These are phyloP conservation scores for Cephus pulcher DNA, from an alignment of 2,888 invertebrate species.

Conservation along the genomic window DNA sequence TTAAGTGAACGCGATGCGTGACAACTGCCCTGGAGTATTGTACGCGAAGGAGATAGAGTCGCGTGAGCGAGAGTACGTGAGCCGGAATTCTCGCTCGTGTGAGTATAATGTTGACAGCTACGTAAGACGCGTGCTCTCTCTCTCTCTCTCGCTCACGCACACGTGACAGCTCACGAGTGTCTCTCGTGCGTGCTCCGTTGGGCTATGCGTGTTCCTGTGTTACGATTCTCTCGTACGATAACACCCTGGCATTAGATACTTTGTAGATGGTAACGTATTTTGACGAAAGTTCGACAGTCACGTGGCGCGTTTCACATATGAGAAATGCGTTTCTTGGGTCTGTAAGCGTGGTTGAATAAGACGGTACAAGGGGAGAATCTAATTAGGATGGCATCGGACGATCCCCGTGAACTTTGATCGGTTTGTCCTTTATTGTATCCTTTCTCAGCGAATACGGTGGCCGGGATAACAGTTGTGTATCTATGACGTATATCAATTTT, in stretches of 20 bases:
- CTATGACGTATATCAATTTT: neutral
- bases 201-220: neutral
- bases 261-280: neutral
- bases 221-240: neutral
- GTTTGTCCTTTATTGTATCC: neutral
- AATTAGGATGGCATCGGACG: neutral
- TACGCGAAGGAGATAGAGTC: neutral
- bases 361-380: neutral
- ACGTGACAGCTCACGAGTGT: neutral
- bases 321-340: neutral
- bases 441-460: neutral
- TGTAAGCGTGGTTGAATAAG: neutral
- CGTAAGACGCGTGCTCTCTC: neutral
- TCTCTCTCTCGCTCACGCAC: too few relatives aligned
- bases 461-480: neutral
- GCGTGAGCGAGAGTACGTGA: constrained; percentile 1
- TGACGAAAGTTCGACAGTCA: neutral
- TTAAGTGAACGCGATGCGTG: constrained; percentile 38
- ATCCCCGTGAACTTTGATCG: neutral
- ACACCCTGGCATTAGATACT: neutral
- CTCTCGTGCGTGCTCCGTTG: neutral
- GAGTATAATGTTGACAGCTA: constrained; percentile 11
- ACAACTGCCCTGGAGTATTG: constrained; percentile 29
- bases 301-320: neutral
- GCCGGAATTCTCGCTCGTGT: constrained; percentile 3